Base-by-base conservation (phyloP, 1,140 invertebrate species). In the Heliothis virescens region DNA sequence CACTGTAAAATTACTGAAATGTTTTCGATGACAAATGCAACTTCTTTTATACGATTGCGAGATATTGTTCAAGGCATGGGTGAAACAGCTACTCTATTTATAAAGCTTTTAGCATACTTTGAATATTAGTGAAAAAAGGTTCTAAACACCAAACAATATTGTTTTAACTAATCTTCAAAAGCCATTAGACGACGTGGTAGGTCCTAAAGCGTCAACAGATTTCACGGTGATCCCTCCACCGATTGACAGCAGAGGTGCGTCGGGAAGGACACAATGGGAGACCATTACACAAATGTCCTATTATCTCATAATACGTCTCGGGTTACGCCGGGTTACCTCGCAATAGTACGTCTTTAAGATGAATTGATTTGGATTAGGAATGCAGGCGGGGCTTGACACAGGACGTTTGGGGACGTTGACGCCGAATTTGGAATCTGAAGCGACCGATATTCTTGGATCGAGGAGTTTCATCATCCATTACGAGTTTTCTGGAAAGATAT, bases 301-400 rank as follows among this genome's bases (percentile, higher is more conserved):
- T 82, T 86, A 83, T 83, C 79, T 75, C 67, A 65, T 76, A 82
- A 82, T 79, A 60, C 60, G 65, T 55, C 13, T 81, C 71, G 83
- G 86, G 87, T 87, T 90, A 88, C 87, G 85, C 80, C 75, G 86
- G 85, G 86, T 87, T 88, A 89, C 83, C 48, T 83, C 71, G 83
- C 88, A 86, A 89, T 86, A 80, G 86, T 81, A 82, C 85, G 82
- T 79, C 86, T 87, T 86, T 83, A 82, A 91, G 87, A 91, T 89
- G 86, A 90, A 90, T 90, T 80, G 89, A 86, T 86, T 87, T 62
- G 79, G 83, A 90, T 90, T 86, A 88, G 84, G 83, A 87, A 87
- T 87, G 86, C 77, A 65, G 18, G 76, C 34, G 57, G 34, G 81
- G 79, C 71, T 75, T 75, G 76, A 81, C 77, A 69, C 73, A 75